Evolutionary conservation across 2,113 vertebrate genomes (phyloP), one percentile per base, ranked within the genome.

Genomic region (Echinops telfairi): DNA sequence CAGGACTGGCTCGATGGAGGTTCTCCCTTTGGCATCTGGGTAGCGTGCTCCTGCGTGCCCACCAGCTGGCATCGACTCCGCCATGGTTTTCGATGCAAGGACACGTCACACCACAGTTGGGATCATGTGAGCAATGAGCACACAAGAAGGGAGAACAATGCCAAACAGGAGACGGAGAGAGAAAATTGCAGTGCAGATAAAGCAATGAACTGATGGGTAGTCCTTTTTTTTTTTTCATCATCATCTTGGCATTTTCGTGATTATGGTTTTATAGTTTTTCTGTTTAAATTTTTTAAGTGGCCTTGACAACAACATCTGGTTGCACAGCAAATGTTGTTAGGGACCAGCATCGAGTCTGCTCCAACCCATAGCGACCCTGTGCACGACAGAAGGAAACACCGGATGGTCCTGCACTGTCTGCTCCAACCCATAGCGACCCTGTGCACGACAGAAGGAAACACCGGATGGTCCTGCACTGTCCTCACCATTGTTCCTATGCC

Each of bases 11-110:
- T 75, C 29, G 33, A 31, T 40, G 3, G 29, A 81, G 68, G 36
- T 5, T 31, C 82, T 43, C 40, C 2, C 40, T 66, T 1, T 22
- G 1, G 75, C 81, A 23, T 19, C 33, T 66, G 40, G 8, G 47
- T 7, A 25, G 76, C 16, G 0, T 0, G 27, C 77, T 40, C n/a
- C 1, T 4, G 58, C 22, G 25, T 6, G 22, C 75, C 43, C 4
- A 27, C 5, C 86, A 38, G 73, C 73, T 71, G 83, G 47, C 73
- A 68, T 90, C n/a, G 11, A 25, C 66, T 64, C 64, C 25, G 47
- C 76, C 8, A 2, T 8, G 16, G 33, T 17, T 76, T 43, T 36
- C 0, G 43, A 29, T 12, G 3, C 5, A 1, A 86, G 77, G 53
- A 73, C 23, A 77, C 33, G 9, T 38, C 14, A 14, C 1, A 3